phyloP scores from a whole-genome alignment of 2,888 invertebrate species.

The Caenorhabditis sp. region DNA sequence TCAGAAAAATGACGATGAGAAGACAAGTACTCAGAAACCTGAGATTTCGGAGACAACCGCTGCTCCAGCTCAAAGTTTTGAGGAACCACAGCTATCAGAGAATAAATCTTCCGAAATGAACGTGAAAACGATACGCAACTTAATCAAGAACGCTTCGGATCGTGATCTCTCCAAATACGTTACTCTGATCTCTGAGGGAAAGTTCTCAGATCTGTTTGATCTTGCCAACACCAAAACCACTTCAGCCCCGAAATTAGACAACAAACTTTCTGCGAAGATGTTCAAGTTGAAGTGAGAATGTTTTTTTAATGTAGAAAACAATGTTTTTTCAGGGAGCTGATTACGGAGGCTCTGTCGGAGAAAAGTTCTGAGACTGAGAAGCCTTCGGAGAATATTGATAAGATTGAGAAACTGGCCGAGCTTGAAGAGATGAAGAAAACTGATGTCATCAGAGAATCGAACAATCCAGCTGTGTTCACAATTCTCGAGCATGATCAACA shows the following conservation, averaged over 20 bases:
- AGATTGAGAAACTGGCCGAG: conserved; percentile 2
- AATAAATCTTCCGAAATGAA: conserved; percentile 50
- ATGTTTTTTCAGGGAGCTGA: conserved; percentile 16
- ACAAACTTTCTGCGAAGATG: conserved; percentile 41
- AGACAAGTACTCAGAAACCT: neutral
- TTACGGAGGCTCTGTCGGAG: conserved; percentile 25
- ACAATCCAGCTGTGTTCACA: conserved; percentile 28
- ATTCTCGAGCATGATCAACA: conserved; percentile 22
- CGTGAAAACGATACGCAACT: conserved; percentile 55
- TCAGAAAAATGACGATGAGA: too few relatives aligned
- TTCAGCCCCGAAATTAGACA: conserved; percentile 3
- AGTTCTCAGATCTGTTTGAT: conserved; percentile 55
- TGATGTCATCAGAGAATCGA: too few relatives aligned
- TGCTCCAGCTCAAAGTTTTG: too few relatives aligned
- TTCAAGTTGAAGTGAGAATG: conserved; percentile 22
- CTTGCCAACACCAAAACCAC: conserved; percentile 45
- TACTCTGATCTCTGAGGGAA: conserved; percentile 62
- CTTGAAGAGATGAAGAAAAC: conserved; percentile 23
- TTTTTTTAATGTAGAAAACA: neutral
- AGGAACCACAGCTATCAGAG: too few relatives aligned
- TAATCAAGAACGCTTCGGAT: conserved; percentile 60
- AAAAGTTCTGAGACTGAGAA: neutral
- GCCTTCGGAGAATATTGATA: conserved; percentile 24
- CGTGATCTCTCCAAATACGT: conserved; percentile 60
- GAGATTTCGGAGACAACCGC: conserved; percentile 3